Evolutionary conservation across 2,113 vertebrate species (phyloP).

Genomic region (Octodon degus): DNA sequence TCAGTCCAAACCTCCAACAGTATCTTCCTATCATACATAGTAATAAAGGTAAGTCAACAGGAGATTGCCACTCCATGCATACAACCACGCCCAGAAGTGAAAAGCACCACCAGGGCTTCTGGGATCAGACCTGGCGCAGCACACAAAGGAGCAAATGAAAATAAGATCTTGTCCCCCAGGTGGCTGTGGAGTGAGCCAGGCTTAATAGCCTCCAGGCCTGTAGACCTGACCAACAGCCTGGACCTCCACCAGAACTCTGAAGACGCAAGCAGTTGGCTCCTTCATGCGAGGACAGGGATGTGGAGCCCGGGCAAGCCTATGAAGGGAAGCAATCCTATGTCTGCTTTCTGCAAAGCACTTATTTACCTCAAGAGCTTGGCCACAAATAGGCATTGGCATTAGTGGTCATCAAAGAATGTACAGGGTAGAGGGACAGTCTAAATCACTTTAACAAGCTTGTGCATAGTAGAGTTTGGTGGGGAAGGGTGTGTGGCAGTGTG

Average conservation of each 20-base stretch:
- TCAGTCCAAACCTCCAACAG: not conserved
- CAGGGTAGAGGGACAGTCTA: not conserved
- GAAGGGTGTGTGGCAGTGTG: not conserved
- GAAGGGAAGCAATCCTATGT: not conserved
- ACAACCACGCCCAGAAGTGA: not conserved
- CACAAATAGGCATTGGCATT: not conserved
- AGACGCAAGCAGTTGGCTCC: conserved; percentile 28
- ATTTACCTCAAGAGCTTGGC: conserved; percentile 32
- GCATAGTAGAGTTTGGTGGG: not conserved
- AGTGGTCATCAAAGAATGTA: not conserved
- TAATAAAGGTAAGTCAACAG: not conserved
- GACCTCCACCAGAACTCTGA: not conserved
- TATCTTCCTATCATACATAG: not conserved
- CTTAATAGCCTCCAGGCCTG: not conserved
- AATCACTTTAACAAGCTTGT: not conserved
- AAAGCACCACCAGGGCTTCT: not conserved
- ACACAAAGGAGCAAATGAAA: conserved; percentile 17
- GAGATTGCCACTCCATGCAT: not conserved
- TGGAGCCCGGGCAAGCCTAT: not conserved
- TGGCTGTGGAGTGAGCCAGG: conserved; percentile 5
- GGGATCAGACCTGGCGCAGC: conserved; percentile 26
- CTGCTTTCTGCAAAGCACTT: not conserved
- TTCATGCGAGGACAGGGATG: not conserved
- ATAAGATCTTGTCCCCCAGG: not conserved
- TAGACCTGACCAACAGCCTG: not conserved